Percentiles rank a stretch among this genome's conserved stretches.
These are phyloP conservation scores for Protophormia terraenovae DNA, from an alignment of 2,888 invertebrate species.

Conservation along the genomic window DNA sequence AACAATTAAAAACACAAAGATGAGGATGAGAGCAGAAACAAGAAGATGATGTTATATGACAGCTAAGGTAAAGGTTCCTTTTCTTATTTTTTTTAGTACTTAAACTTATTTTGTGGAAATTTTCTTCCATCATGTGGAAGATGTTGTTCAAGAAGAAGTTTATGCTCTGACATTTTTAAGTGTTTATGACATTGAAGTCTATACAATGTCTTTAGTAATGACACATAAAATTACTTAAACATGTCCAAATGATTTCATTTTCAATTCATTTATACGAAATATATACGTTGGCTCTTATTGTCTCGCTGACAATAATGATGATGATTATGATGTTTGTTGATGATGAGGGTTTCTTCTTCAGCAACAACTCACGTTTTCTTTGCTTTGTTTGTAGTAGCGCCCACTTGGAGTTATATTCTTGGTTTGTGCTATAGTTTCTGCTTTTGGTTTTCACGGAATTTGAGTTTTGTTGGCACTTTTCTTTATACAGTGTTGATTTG, in stretches of 20 bases:
- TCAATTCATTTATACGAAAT: slow-evolving; percentile 18
- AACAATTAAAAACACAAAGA: slow-evolving; percentile 51
- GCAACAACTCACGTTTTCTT: slow-evolving; percentile 6
- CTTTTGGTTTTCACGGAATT: slow-evolving; percentile 27
- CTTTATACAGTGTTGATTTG: slow-evolving; percentile 35
- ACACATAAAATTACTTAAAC: slow-evolving; percentile 58
- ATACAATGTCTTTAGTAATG: slow-evolving; percentile 58
- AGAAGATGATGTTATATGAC: slow-evolving; percentile 48
- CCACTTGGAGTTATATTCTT: slow-evolving; percentile 27
- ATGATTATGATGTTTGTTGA: slow-evolving; percentile 35
- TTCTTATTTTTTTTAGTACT: neutral
- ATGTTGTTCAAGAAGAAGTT: neutral
- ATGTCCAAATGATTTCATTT: slow-evolving; percentile 61
- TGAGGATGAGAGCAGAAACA: neutral
- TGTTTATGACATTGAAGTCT: slow-evolving; percentile 62
- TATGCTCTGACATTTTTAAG: slow-evolving; percentile 44
- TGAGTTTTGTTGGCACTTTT: slow-evolving; percentile 35
- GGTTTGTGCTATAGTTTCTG: neutral
- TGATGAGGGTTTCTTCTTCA: slow-evolving; percentile 41
- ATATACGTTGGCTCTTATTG: neutral
- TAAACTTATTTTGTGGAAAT: slow-evolving; percentile 17
- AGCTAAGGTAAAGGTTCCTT: slow-evolving; percentile 46
- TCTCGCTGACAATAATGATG: slow-evolving; percentile 21
- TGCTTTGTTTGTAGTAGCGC: slow-evolving; percentile 42
- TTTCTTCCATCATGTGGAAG: neutral